Conservation (phyloP, 2,797 vertebrate genomes). For the Gastrophryne carolinensis region DNA sequence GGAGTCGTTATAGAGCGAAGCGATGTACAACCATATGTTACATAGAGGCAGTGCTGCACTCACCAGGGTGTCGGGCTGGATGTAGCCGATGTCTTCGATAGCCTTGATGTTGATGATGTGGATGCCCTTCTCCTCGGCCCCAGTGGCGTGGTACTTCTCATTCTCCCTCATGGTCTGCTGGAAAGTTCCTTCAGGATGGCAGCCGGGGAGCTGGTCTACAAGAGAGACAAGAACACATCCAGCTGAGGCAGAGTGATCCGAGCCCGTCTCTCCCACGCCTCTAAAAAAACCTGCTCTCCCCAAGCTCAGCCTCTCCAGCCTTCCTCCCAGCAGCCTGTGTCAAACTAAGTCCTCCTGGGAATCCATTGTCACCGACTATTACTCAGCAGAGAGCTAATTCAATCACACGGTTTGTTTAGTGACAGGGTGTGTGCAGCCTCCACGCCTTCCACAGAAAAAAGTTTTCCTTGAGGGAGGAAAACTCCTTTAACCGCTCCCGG, state of each 20-base stretch:
- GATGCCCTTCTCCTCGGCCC: conserved; percentile 75
- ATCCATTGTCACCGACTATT: conserved; percentile 28
- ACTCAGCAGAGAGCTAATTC: conserved; percentile 8
- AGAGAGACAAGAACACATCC: conserved; percentile 41
- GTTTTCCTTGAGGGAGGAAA: background rate
- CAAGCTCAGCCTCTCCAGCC: conserved; percentile 42
- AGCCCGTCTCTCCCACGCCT: conserved; percentile 44
- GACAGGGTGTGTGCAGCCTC: background rate
- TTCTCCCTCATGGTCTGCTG: conserved; percentile 73
- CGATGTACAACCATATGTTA: conserved; percentile 10
- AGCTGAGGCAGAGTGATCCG: conserved; percentile 31
- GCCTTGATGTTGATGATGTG: conserved; percentile 76
- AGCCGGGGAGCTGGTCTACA: conserved; percentile 15
- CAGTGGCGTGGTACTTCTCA: conserved; percentile 78
- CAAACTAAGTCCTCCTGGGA: background rate
- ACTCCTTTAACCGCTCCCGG: background rate
- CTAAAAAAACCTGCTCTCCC: conserved; percentile 37
- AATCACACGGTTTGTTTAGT: conserved; percentile 28
- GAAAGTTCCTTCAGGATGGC: conserved; percentile 55
- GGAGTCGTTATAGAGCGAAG: background rate
- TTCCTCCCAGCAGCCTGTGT: conserved; percentile 17
- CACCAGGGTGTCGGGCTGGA: conserved; percentile 79
- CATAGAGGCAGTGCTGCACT: conserved; percentile 53
- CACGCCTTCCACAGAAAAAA: background rate
- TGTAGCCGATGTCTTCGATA: conserved; percentile 72